Evolutionary conservation across 1,140 invertebrate genomes (phyloP).

Genomic region (Cydia splendana): DNA sequence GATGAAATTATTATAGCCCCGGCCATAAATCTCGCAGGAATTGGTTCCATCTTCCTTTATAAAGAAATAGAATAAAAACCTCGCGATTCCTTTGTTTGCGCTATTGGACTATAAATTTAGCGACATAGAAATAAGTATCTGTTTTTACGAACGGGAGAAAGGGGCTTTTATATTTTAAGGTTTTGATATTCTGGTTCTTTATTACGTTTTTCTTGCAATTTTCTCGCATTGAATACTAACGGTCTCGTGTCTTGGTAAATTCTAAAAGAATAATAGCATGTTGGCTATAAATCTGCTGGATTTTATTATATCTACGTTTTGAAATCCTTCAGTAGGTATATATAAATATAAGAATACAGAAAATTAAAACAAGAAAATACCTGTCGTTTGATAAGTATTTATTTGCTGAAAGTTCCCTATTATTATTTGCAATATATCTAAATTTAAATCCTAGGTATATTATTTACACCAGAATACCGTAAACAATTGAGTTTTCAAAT

Average conservation of each 20-base stretch:
- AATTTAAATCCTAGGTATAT: too few relatives aligned
- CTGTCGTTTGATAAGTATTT: too few relatives aligned
- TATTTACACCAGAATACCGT: too few relatives aligned
- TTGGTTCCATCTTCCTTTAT: constrained; percentile 28
- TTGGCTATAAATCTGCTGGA: too few relatives aligned
- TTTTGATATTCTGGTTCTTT: not conserved
- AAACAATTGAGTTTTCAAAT: too few relatives aligned
- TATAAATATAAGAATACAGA: too few relatives aligned
- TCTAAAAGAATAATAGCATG: not conserved
- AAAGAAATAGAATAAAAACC: constrained; percentile 14
- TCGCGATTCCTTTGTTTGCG: constrained; percentile 28
- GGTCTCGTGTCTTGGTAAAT: not conserved
- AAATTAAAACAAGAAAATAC: too few relatives aligned
- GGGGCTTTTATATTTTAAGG: not conserved
- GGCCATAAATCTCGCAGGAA: constrained; percentile 29
- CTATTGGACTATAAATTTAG: constrained; percentile 30
- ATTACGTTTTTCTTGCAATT: not conserved
- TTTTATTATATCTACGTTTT: too few relatives aligned
- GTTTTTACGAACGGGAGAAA: constrained; percentile 6
- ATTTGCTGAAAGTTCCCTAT: too few relatives aligned
- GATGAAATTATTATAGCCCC: constrained; percentile 36
- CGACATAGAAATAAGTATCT: constrained; percentile 13
- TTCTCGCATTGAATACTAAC: not conserved
- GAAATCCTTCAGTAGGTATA: too few relatives aligned
- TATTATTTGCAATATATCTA: too few relatives aligned